Conservation (phyloP, 2,113 vertebrate species). For the Zosterops borbonicus region DNA sequence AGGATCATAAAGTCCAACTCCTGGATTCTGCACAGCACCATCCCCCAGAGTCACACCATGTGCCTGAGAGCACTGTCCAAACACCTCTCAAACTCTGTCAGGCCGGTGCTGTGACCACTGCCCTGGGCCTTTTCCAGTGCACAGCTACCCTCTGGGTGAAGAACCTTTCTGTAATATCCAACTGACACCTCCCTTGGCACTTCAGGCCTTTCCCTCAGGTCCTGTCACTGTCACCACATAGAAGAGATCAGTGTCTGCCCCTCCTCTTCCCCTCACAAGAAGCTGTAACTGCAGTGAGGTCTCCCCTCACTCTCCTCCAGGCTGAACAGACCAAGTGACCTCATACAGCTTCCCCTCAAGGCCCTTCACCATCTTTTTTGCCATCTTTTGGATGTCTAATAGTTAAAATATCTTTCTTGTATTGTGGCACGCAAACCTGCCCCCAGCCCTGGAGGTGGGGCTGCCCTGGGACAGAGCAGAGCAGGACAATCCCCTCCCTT, state of each 20-base stretch:
- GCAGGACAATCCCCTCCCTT: background rate
- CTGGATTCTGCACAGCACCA: background rate
- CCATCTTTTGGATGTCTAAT: background rate
- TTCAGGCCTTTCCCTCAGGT: background rate
- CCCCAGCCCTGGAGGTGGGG: background rate
- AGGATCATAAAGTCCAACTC: background rate
- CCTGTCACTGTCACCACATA: background rate
- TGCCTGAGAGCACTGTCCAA: background rate
- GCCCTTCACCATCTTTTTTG: background rate
- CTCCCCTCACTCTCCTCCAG: background rate
- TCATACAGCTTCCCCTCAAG: fast-evolving
- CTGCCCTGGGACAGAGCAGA: fast-evolving
- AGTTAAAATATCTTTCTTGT: background rate
- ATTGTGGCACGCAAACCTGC: background rate
- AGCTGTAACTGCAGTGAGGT: background rate
- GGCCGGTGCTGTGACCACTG: background rate
- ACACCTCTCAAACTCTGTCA: fast-evolving
- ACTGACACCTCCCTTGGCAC: fast-evolving
- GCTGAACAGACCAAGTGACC: background rate
- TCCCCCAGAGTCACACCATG: background rate
- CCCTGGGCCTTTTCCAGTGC: background rate
- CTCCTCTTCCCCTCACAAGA: background rate
- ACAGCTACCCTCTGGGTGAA: fast-evolving
- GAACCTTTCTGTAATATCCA: background rate
- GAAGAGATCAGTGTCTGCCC: background rate